Conservation (phyloP, 2,888 invertebrate species). For the Scelioninae gen. 2 region DNA sequence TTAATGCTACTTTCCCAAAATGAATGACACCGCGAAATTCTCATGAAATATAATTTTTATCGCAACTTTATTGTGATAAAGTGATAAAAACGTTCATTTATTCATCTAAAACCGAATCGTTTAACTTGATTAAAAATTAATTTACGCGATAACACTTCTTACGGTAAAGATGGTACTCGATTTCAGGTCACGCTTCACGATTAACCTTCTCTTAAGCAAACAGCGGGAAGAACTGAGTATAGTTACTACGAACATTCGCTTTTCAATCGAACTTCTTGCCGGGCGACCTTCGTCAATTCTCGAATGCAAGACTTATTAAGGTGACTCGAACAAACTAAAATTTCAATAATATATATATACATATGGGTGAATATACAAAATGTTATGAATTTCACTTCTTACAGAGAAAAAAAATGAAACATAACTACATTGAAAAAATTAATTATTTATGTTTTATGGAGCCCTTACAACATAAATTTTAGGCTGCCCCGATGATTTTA, state of each 20-base stretch:
- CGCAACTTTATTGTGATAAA: too few species aligned
- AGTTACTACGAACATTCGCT: conserved; percentile 68
- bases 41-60: conserved; percentile 30
- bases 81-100: conserved; percentile 12
- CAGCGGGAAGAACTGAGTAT: conserved; percentile 69
- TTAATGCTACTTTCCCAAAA: conserved; percentile 55
- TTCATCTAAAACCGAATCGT: conserved; percentile 14
- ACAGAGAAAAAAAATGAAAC: too few species aligned
- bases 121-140: conserved; percentile 34
- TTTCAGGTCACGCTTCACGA: conserved; percentile 58
- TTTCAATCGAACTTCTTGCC: conserved; percentile 70
- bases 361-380: too few species aligned
- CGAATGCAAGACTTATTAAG: conserved; percentile 59
- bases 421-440: too few species aligned
- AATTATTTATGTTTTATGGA: too few species aligned
- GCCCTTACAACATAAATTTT: too few species aligned
- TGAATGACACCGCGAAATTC: conserved; percentile 42
- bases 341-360: too few species aligned
- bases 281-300: conserved; percentile 69
- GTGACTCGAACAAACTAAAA: conserved; percentile 41
- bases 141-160: conserved; percentile 22
- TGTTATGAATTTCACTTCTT: too few species aligned
- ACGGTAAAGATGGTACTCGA: conserved; percentile 41
- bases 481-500: too few species aligned
- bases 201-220: conserved; percentile 66